These are phyloP conservation scores for Lithodes maja DNA, from an alignment of 2,888 invertebrate genomes.

Conservation along the genomic window DNA sequence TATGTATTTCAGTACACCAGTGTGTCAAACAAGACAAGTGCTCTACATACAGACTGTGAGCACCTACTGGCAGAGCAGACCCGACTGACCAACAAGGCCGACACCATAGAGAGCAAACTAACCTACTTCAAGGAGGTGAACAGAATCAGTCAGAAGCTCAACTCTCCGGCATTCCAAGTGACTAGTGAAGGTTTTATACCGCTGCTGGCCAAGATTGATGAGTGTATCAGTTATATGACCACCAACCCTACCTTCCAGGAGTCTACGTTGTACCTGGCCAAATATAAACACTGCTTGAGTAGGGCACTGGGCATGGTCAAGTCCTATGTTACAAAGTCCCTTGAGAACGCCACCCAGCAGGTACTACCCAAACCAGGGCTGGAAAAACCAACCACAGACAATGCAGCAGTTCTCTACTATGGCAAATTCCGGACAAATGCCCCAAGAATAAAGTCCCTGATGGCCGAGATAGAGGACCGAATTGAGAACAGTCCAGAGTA, in stretches of 20 bases:
- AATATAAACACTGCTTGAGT: slow-evolving; percentile 81
- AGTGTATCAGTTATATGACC: slow-evolving; percentile 88
- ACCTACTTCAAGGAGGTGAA: slow-evolving; percentile 92
- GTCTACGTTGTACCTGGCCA: slow-evolving; percentile 81
- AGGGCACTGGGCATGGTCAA: slow-evolving; percentile 87
- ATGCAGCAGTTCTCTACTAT: slow-evolving; percentile 86
- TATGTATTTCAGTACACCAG: slow-evolving; percentile 66
- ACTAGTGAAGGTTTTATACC: slow-evolving; percentile 89
- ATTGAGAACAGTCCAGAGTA: slow-evolving; percentile 83
- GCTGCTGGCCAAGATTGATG: slow-evolving; percentile 88
- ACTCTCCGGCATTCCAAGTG: slow-evolving; percentile 86
- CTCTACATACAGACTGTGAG: slow-evolving; percentile 92
- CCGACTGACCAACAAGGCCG: slow-evolving; percentile 85
- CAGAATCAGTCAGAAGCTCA: slow-evolving; percentile 85
- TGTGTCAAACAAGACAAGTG: slow-evolving; percentile 94
- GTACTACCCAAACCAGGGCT: slow-evolving; percentile 62
- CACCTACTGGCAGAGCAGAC: slow-evolving; percentile 90
- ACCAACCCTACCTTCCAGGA: slow-evolving; percentile 89
- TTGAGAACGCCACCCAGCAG: slow-evolving; percentile 87
- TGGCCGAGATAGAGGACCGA: slow-evolving; percentile 87
- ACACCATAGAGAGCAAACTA: slow-evolving; percentile 86
- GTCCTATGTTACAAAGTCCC: slow-evolving; percentile 84
- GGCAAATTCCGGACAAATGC: slow-evolving; percentile 97
- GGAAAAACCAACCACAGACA: slow-evolving; percentile 73
- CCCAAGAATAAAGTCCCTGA: slow-evolving; percentile 86